Percentiles rank a stretch among this genome's conserved stretches.
These are phyloP conservation scores for Aspiorhynchus laticeps DNA, from an alignment of 2,113 vertebrate genomes.

Conservation along the genomic window DNA sequence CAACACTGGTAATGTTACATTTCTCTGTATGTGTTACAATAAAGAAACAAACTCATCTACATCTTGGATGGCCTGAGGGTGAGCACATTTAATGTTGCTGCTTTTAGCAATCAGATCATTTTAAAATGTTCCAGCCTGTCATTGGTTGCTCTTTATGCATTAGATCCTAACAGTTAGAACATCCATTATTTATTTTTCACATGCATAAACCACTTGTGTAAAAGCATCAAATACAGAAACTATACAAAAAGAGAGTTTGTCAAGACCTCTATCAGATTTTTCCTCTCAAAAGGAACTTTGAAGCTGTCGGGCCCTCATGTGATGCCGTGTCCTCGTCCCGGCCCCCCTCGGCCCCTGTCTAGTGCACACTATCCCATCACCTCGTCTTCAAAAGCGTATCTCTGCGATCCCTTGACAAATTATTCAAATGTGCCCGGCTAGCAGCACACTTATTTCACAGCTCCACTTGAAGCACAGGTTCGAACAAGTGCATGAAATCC, in stretches of 20 bases:
- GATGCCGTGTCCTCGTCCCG: constrained; percentile 39
- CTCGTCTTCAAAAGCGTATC: constrained; percentile 27
- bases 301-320: constrained; percentile 48
- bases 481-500: constrained; percentile 66
- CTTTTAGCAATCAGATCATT: background rate
- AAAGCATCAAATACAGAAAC: background rate
- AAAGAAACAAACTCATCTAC: too few relatives aligned
- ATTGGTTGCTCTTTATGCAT: background rate
- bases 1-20: too few relatives aligned
- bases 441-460: constrained; percentile 66
- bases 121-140: background rate
- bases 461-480: constrained; percentile 65
- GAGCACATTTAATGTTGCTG: background rate
- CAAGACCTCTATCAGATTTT: constrained; percentile 2
- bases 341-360: constrained; percentile 22
- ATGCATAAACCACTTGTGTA: background rate
- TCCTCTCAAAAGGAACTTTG: constrained; percentile 45
- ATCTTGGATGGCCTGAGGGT: too few relatives aligned
- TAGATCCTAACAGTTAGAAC: background rate
- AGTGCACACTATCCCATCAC: constrained; percentile 29
- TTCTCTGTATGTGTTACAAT: too few relatives aligned
- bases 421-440: constrained; percentile 70
- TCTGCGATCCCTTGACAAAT: constrained; percentile 58
- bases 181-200: background rate
- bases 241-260: background rate